Evolutionary conservation across 2,888 invertebrate genomes (phyloP).

Genomic region (Deroplatys truncata): DNA sequence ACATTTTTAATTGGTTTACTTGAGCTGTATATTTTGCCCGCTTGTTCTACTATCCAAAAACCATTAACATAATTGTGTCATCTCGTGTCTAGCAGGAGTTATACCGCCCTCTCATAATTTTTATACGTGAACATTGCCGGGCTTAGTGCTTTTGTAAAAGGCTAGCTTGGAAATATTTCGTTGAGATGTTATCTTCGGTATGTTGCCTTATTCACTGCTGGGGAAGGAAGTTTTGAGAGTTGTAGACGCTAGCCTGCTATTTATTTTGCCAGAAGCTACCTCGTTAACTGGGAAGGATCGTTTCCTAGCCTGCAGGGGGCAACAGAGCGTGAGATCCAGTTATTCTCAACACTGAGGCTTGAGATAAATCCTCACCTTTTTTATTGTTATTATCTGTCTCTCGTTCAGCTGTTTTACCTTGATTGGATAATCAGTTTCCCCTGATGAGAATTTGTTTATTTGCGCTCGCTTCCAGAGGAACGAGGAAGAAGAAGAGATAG

Average conservation of each 20-base stretch:
- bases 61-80: too few relatives aligned
- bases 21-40: too few relatives aligned
- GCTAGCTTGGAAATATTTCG: too few relatives aligned
- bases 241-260: background rate
- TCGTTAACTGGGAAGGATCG: background rate
- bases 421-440: background rate
- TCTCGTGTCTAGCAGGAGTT: too few relatives aligned
- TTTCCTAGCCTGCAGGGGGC: background rate
- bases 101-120: too few relatives aligned
- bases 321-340: background rate
- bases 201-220: background rate
- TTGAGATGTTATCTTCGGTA: too few relatives aligned
- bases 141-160: too few relatives aligned
- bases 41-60: too few relatives aligned
- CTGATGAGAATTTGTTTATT: background rate
- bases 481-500: background rate
- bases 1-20: too few relatives aligned
- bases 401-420: background rate
- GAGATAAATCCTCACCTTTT: background rate
- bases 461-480: background rate
- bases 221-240: background rate
- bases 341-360: background rate
- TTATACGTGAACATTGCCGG: too few relatives aligned
- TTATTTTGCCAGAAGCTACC: background rate
- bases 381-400: background rate